These are phyloP conservation scores for Tetrao urogallus DNA, from an alignment of 2,113 vertebrate species.

Conservation along the genomic window DNA sequence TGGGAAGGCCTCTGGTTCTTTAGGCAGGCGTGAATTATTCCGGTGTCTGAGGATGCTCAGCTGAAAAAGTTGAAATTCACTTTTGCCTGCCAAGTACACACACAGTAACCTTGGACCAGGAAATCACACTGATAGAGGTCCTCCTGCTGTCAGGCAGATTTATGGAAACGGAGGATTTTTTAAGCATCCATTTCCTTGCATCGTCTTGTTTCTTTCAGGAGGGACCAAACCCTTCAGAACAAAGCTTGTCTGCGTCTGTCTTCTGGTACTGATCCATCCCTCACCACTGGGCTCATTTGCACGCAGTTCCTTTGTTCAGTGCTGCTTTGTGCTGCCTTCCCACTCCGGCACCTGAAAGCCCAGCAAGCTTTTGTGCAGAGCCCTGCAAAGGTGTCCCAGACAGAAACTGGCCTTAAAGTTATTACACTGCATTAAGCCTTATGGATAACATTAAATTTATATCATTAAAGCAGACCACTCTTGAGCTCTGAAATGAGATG, in stretches of 20 bases:
- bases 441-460: neutral
- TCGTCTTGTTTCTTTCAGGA: neutral
- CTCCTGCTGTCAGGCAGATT: neutral
- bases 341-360: neutral
- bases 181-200: neutral
- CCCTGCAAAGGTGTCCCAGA: neutral
- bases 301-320: accelerated
- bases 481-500: neutral
- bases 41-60: neutral
- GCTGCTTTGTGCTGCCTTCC: neutral
- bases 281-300: accelerated
- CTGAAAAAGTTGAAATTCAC: neutral
- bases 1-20: neutral
- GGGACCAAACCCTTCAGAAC: neutral
- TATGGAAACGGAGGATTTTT: neutral
- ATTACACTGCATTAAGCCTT: neutral
- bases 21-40: neutral
- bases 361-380: neutral
- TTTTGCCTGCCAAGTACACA: neutral
- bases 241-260: neutral
- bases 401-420: neutral
- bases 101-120: neutral
- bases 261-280: neutral
- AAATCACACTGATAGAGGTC: neutral
- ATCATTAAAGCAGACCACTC: neutral